Base-by-base conservation (phyloP, 2,797 vertebrate genomes). In the Echiichthys vipera region DNA sequence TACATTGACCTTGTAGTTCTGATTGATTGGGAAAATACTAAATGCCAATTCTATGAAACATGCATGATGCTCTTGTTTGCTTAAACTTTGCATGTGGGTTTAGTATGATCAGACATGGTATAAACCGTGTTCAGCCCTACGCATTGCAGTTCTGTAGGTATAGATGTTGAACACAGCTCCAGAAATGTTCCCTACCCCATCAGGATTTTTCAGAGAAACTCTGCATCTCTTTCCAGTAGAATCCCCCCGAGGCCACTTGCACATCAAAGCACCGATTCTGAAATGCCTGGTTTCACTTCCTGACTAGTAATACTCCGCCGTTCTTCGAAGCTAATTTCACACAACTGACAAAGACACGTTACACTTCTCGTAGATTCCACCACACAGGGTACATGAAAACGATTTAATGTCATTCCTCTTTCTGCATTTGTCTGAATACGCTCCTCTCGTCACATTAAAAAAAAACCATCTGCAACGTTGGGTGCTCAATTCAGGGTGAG, bases 231-330 rank as follows among this genome's bases (percentile, higher is more conserved):
- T 85, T 79, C 76, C 73, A 76, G 66, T 53, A 55, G 57, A 81
- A 84, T 80, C 77, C 84, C 80, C 89, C 63, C 3, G 73, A 84
- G 89, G 89, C 77, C 80, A 61, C 74, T 76, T 76, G 49, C 82
- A 90, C 86, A 86, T 91, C 88, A 92, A 91, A 89, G 89, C 68
- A 40, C 39, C 1, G 37, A 80, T 84, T 80, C 76, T 71, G 40
- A 82, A 88, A 88, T 74, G 78, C 54, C 73, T 72, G 59, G 51
- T 79, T 83, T 77, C 62, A 71, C 74, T 75, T 82, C 69, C 66
- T 47, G 73, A 71, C 74, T 69, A 75, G 63, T 59, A 37, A 81
- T 80, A 79, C 75, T 80, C 75, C 69, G 17, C 66, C 29, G 45
- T 75, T 58, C 71, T 79, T 63, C 71, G 73, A 63, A 71, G 65